phyloP scores from a whole-genome alignment of 2,797 vertebrate species.

The Fistularia tabacaria region DNA sequence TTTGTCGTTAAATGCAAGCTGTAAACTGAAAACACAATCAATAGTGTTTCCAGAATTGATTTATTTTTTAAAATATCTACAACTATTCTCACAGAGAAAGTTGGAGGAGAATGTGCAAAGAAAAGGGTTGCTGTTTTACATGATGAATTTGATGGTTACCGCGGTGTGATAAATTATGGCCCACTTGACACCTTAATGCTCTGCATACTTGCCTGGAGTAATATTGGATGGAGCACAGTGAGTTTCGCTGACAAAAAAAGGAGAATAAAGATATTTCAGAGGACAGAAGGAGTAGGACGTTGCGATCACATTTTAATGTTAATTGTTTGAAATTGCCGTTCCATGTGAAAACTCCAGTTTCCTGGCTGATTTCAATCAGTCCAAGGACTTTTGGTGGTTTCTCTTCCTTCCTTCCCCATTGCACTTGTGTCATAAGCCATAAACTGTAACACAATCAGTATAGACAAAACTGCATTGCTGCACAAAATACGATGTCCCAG shows the following conservation, averaged over 20 bases:
- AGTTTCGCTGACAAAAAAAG: slow-evolving; percentile 12
- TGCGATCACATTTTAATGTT: slow-evolving; percentile 15
- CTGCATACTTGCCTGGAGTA: slow-evolving; percentile 32
- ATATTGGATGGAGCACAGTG: slow-evolving; percentile 25
- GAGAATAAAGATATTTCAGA: slow-evolving; percentile 2
- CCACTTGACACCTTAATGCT: slow-evolving; percentile 61
- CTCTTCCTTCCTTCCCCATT: no score
- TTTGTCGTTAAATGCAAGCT: no score
- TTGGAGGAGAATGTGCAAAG: slow-evolving; percentile 1
- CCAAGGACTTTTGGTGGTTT: background rate
- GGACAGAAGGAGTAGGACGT: slow-evolving; percentile 17
- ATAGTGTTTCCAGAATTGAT: no score
- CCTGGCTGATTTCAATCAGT: background rate
- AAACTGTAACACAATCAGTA: no score
- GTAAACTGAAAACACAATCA: no score
- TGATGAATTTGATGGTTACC: slow-evolving; percentile 54
- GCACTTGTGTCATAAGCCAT: no score
- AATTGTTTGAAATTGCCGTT: slow-evolving; percentile 1
- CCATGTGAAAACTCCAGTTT: background rate
- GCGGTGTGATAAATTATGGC: slow-evolving; percentile 55
- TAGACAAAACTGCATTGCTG: no score
- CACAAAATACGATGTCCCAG: no score
- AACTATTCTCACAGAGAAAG: background rate
- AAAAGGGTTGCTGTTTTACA: slow-evolving; percentile 50
- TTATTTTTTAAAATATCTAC: no score